Base-by-base conservation (phyloP, 1,140 invertebrate genomes). In the Plodia interpunctella region DNA sequence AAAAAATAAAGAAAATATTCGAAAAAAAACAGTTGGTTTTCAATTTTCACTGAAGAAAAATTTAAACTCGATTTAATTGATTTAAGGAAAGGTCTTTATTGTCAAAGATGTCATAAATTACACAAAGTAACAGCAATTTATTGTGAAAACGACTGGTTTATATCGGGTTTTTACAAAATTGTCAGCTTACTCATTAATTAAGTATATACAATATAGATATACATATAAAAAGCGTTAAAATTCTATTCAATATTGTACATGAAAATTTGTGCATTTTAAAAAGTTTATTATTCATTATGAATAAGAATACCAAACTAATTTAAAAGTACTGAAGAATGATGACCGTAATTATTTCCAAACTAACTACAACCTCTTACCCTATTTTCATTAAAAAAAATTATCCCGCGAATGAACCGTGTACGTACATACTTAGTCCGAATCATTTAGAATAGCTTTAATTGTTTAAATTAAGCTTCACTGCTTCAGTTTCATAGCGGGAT, bases 51-150 rank as follows among this genome's bases (percentile, higher is more conserved):
- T 25, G 21, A 25, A 25, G 6, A 2, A 15, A 54, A 58, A 58
- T 19, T n/a, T 44, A 49, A 58, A 54, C 61, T 28, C n/a, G 3
- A 0, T 20, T 59, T 30, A 73, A 51, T n/a, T n/a, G n/a, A n/a
- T 73, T 75, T 81, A 84, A 70, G 80, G 78, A 82, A 78, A 79
- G 71, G 66, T 80, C 56, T 83, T 83, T 86, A 83, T 80, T 83
- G 76, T 83, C 75, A 80, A 84, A 80, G 68, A 68, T 72, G 78
- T 79, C 65, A 69, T 72, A 79, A 78, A 73, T 76, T 76, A 83
- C 75, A 79, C 74, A 76, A 80, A 76, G 72, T 76, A 87, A 84
- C 83, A 80, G 81, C 75, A 76, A 80, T 80, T 72, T 71, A 73
- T 75, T 72, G 52, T 63, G 59, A 57, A 76, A 73, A 60, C 56